These are phyloP conservation scores for Xestia xanthographa DNA, from an alignment of 2,888 invertebrate genomes.

Conservation along the genomic window DNA sequence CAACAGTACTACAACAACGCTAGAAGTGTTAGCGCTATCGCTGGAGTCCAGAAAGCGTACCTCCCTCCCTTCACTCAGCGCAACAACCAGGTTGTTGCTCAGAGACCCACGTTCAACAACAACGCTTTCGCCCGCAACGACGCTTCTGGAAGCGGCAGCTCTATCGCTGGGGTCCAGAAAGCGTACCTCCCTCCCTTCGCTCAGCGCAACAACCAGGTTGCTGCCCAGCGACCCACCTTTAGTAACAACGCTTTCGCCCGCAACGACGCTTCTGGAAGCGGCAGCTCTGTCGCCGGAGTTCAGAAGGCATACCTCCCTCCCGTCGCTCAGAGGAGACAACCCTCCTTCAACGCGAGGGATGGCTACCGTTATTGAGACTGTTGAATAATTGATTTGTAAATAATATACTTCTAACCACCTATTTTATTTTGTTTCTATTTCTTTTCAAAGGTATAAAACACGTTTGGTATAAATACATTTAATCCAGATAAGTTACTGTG, in stretches of 20 bases:
- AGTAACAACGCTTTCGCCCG: constrained; percentile 65
- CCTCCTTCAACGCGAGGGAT: constrained; percentile 73
- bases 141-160: constrained; percentile 46
- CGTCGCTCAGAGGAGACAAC: constrained; percentile 62
- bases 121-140: constrained; percentile 61
- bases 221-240: constrained; percentile 63
- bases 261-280: constrained; percentile 70
- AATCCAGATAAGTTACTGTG: too few species aligned
- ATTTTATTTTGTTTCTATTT: too few species aligned
- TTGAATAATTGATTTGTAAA: constrained; percentile 43
- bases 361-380: constrained; percentile 75
- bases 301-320: constrained; percentile 81
- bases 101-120: too few species aligned
- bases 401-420: constrained; percentile 50
- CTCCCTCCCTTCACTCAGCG: too few species aligned
- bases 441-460: too few species aligned
- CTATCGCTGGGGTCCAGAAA: constrained; percentile 62
- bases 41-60: too few species aligned
- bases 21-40: too few species aligned
- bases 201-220: constrained; percentile 20
- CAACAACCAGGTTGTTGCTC: too few species aligned
- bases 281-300: constrained; percentile 44
- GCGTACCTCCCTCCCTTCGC: constrained; percentile 74
- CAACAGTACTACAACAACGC: too few species aligned
- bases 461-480: too few species aligned